Evolutionary conservation across 2,797 vertebrate genomes (phyloP).

Genomic region (Diplodus sargus): DNA sequence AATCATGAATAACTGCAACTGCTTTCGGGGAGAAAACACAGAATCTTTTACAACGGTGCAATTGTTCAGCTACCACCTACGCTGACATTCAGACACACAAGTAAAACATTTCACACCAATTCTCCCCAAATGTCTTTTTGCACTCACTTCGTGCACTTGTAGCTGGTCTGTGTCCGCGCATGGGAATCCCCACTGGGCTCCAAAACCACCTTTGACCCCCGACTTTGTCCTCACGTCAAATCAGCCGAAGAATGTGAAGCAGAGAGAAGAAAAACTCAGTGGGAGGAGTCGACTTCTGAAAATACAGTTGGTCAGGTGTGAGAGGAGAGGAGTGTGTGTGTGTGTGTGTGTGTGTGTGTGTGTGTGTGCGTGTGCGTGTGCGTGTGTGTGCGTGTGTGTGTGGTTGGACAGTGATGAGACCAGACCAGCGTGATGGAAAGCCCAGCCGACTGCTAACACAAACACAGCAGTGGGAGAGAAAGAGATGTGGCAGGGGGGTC

Average conservation of each 20-base stretch:
- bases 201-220: conserved; percentile 54
- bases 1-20: neutral
- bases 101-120: neutral
- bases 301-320: conserved; percentile 56
- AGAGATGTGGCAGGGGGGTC: neutral
- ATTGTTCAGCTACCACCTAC: neutral
- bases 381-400: conserved; percentile 30
- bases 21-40: neutral
- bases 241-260: conserved; percentile 33
- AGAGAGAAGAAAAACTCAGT: conserved; percentile 36
- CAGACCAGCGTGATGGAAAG: conserved; percentile 81
- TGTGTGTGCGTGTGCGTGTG: no score
- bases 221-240: conserved; percentile 38
- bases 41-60: neutral
- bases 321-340: neutral
- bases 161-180: conserved; percentile 13
- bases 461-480: conserved; percentile 72
- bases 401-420: conserved; percentile 77
- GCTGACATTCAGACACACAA: conserved; percentile 25
- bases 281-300: conserved; percentile 32
- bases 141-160: conserved; percentile 21
- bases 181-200: conserved; percentile 41
- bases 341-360: no score
- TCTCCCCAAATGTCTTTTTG: conserved; percentile 7
- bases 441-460: conserved; percentile 83